Base-by-base conservation (phyloP, 2,113 vertebrate genomes). In the Syngnathus scovelli region DNA sequence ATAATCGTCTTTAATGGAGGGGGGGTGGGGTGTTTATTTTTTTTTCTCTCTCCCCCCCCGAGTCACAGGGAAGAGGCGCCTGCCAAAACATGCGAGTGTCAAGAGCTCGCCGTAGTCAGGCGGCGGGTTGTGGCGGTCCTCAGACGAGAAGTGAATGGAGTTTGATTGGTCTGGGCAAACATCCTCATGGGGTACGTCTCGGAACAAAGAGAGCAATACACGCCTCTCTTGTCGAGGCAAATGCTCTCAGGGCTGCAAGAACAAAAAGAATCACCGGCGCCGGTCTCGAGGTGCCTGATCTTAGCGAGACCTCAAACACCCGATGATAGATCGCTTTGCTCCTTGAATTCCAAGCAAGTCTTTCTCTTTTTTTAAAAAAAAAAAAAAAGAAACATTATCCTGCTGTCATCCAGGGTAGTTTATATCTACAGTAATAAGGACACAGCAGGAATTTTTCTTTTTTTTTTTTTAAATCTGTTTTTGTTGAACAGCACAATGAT, bases 91-190 rank as follows among this genome's bases (percentile, higher is more conserved):
- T 60, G 51, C 38, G 67, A 51, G 64, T 36, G 59, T 19, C 46
- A 61, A 41, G 55, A 66, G 72, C 68, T 49, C 11, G 58, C 49
- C 23, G 55, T 15, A 13, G 27, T 36, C 27, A 15, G 49, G 69
- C 71, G 49, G 61, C 0, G 3, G 61, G 64, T 68, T 71, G 49
- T 51, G 66, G 56, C 36, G 59, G 74, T 67, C 49, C 64, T 81
- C 72, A 54, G 64, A 64, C 60, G 37, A 19, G 68, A n/a, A 48
- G 49, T 70, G 75, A 83, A 77, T 70, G 49, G 79, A 80, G 76
- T 79, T 76, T 85, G 85, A 88, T 87, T 87, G 85, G 83, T 78
- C 75, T 75, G 78, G 76, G 80, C 81, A 83, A 89, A 87, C 84
- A 74, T 83, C 72, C 84, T 85, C 82, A 49, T 55, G 68, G 80